Conservation (phyloP, 2,888 invertebrate genomes). For the Lepas anatifera region DNA sequence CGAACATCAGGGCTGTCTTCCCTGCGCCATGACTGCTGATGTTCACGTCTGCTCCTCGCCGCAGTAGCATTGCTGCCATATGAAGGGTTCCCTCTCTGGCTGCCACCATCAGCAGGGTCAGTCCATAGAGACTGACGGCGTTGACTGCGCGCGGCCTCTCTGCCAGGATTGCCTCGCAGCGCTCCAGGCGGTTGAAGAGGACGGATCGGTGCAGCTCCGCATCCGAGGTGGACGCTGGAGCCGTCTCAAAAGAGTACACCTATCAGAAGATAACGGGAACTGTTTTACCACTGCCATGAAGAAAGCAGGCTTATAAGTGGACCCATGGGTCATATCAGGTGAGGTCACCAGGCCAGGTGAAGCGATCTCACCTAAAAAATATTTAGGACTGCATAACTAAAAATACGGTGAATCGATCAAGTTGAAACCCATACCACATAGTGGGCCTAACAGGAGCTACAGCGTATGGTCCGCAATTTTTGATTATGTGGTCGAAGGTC, state of each 20-base stretch:
- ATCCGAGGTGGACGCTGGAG: not conserved
- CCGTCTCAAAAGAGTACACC: not conserved
- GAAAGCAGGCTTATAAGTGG: too few relatives aligned
- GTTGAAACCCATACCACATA: too few relatives aligned
- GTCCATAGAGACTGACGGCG: constrained; percentile 22
- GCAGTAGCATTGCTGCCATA: constrained; percentile 25
- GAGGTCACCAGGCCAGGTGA: too few relatives aligned
- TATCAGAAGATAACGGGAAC: too few relatives aligned
- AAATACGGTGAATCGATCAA: too few relatives aligned
- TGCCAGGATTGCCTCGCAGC: not conserved
- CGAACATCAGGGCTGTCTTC: constrained; percentile 28
- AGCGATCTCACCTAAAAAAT: too few relatives aligned
- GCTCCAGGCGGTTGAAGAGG: not conserved
- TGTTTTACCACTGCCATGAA: too few relatives aligned
- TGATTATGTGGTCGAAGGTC: too few relatives aligned
- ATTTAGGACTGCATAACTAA: too few relatives aligned
- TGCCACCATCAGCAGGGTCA: constrained; percentile 28
- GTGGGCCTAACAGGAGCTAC: too few relatives aligned
- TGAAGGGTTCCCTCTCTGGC: constrained; percentile 25
- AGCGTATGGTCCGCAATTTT: too few relatives aligned
- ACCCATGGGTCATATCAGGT: too few relatives aligned
- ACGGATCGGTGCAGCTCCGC: not conserved
- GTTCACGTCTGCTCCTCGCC: constrained; percentile 26
- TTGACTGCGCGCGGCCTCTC: not conserved
- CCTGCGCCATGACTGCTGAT: constrained; percentile 21